Percentiles rank a stretch among this genome's conserved stretches.
Evolutionary conservation across 2,113 vertebrate species (phyloP).

Genomic region (Chrysochloris asiatica): DNA sequence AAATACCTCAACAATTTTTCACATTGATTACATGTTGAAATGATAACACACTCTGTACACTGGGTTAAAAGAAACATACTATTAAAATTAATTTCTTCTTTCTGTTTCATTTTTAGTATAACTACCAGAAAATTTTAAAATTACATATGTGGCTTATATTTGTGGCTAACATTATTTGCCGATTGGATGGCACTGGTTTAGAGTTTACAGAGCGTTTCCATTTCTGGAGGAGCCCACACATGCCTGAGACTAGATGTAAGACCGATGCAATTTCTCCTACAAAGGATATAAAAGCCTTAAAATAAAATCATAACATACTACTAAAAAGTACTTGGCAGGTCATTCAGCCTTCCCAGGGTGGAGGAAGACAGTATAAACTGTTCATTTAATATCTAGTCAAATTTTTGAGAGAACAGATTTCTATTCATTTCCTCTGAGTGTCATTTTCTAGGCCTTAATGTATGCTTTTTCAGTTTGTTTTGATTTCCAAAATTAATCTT

Average conservation of each 20-base stretch:
- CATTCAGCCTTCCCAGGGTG: background rate
- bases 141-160: background rate
- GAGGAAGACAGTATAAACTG: background rate
- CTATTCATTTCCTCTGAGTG: slow-evolving; percentile 32
- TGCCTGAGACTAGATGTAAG: background rate
- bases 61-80: background rate
- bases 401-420: background rate
- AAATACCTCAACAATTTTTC: background rate
- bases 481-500: slow-evolving; percentile 21
- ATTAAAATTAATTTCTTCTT: background rate
- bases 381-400: background rate
- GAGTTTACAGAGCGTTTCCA: background rate
- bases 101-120: background rate
- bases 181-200: background rate
- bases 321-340: background rate
- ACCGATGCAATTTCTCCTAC: slow-evolving; percentile 7
- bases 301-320: slow-evolving; percentile 11
- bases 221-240: background rate
- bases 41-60: background rate
- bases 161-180: background rate
- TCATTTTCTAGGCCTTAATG: background rate
- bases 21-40: background rate
- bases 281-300: background rate
- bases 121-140: background rate
- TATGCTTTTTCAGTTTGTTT: background rate